Conservation (phyloP, 2,888 invertebrate species). For the Neuroscelio doddi region DNA sequence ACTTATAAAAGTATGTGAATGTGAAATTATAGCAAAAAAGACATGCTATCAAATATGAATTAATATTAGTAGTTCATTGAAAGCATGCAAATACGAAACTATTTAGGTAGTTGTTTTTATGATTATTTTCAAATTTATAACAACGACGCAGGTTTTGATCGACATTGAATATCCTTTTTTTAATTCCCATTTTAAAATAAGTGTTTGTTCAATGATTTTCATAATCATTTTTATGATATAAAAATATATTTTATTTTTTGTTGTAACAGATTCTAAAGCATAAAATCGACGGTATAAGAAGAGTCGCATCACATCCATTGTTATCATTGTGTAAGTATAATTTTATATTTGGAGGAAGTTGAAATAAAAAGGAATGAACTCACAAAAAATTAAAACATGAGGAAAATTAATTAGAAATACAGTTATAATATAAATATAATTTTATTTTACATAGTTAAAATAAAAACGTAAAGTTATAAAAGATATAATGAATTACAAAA, state of each 20-base stretch:
- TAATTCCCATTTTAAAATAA: conserved; percentile 28
- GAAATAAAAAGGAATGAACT: no score
- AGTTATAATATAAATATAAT: conserved; percentile 76
- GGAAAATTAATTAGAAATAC: no score
- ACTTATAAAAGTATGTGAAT: no score
- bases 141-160: conserved; percentile 15
- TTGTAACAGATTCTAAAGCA: conserved; percentile 89
- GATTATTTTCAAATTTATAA: conserved; percentile 11
- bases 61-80: not conserved
- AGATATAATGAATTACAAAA: no score
- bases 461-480: no score
- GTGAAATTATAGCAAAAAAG: not conserved
- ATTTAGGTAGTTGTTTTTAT: conserved; percentile 15
- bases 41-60: not conserved
- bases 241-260: conserved; percentile 51
- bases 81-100: conserved; percentile 18
- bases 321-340: conserved; percentile 92
- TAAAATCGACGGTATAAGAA: conserved; percentile 93
- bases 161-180: conserved; percentile 32
- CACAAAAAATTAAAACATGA: no score
- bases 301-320: conserved; percentile 96
- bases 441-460: no score
- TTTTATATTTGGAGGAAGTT: conserved; percentile 4
- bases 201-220: conserved; percentile 7
- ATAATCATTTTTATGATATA: conserved; percentile 44